A percentile compares a stretch with the other conserved stretches of the same genome.
Conservation (phyloP, 2,113 vertebrate species). For the rabbit (Oryctolagus cuniculus) region DNA sequence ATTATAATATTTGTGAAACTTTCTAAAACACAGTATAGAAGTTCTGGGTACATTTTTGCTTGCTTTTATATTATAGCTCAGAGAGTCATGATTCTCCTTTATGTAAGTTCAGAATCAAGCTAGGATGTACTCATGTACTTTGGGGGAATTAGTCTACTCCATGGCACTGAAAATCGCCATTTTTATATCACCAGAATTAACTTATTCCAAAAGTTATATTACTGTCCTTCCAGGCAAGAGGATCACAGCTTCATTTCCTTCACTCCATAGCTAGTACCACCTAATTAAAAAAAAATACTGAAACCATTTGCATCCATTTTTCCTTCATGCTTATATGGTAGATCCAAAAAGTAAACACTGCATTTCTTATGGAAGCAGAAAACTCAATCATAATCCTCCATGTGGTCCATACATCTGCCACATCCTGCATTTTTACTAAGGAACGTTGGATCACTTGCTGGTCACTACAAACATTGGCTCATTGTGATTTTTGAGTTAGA, state of each 20-base stretch:
- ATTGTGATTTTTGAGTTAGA: conserved; percentile 48
- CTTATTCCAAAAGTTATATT: conserved; percentile 58
- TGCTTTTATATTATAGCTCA: conserved; percentile 15
- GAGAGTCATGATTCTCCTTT: conserved; percentile 27
- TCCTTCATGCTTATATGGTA: neutral
- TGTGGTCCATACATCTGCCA: neutral
- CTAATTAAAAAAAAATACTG: too few species aligned
- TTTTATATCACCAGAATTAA: conserved; percentile 18
- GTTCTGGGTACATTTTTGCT: neutral
- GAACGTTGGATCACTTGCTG: neutral
- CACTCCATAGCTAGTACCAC: neutral
- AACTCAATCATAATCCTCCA: neutral
- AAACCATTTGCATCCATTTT: neutral
- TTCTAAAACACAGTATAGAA: conserved; percentile 38
- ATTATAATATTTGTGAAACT: neutral
- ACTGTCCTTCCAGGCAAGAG: neutral
- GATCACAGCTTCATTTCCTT: conserved; percentile 8
- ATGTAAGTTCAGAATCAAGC: conserved; percentile 17
- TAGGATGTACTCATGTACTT: neutral
- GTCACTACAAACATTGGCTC: conserved; percentile 16
- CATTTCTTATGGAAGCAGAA: neutral
- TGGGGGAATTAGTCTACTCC: neutral
- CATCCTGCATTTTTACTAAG: too few species aligned
- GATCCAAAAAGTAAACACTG: neutral
- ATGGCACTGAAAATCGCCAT: neutral